Conservation (phyloP, 2,113 vertebrate species). For the Panthera leo region DNA sequence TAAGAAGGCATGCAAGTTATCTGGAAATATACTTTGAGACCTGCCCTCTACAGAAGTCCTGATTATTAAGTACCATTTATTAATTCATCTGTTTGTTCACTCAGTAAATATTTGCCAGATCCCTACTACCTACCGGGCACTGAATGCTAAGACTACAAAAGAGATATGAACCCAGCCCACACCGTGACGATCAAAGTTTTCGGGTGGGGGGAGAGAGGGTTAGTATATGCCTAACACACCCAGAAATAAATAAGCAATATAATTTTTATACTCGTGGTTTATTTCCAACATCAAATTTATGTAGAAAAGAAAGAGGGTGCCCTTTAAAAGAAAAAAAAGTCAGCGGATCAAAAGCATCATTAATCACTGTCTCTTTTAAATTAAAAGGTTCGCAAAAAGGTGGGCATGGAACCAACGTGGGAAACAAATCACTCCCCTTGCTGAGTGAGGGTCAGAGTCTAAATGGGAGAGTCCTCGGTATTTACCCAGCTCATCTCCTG, state of each 20-base stretch:
- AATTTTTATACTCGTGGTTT: slow-evolving; percentile 67
- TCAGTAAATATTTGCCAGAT: slow-evolving; percentile 39
- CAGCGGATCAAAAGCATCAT: slow-evolving; percentile 76
- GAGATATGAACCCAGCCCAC: not conserved
- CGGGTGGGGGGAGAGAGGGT: not conserved
- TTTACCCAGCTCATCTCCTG: slow-evolving; percentile 74
- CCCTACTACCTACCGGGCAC: not conserved
- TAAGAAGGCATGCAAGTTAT: not conserved
- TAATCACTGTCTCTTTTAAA: slow-evolving; percentile 81
- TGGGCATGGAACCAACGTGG: slow-evolving; percentile 73
- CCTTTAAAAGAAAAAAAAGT: slow-evolving; percentile 74
- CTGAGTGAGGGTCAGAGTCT: slow-evolving; percentile 69
- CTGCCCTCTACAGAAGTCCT: not conserved
- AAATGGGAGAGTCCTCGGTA: slow-evolving; percentile 68
- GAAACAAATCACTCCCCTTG: slow-evolving; percentile 76
- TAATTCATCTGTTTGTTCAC: slow-evolving; percentile 15
- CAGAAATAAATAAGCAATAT: slow-evolving; percentile 71
- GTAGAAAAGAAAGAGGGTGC: slow-evolving; percentile 74
- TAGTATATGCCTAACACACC: not conserved
- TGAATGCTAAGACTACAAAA: not conserved
- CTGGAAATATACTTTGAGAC: not conserved
- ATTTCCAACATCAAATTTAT: slow-evolving; percentile 76
- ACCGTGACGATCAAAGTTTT: not conserved
- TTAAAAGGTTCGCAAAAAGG: slow-evolving; percentile 78
- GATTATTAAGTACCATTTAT: not conserved